A percentile compares a stretch with the other conserved stretches of the same genome.
These are phyloP conservation scores for Morelia viridis DNA, from an alignment of 2,797 vertebrate species.

Conservation along the genomic window DNA sequence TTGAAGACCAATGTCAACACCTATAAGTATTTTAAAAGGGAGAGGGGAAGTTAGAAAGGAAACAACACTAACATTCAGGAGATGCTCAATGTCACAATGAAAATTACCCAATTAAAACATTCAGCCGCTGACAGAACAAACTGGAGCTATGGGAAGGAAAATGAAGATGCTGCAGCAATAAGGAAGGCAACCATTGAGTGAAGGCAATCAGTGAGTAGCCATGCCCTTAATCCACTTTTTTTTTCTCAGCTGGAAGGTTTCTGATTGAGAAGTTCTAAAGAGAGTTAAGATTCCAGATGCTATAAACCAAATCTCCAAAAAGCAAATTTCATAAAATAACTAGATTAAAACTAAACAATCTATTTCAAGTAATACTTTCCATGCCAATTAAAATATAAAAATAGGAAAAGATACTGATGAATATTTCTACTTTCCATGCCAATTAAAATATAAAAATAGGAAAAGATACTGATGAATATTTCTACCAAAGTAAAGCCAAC, in stretches of 20 bases:
- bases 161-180: not conserved
- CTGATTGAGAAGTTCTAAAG: not conserved
- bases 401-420: not conserved
- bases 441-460: not conserved
- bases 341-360: not conserved
- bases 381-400: not conserved
- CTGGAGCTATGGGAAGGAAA: not conserved
- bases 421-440: slow-evolving; percentile 3
- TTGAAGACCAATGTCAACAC: not conserved
- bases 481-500: not conserved
- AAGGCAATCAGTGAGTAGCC: slow-evolving; percentile 3
- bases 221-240: not conserved
- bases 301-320: not conserved
- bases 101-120: not conserved
- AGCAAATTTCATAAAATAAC: not conserved
- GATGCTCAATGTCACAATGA: not conserved
- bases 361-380: not conserved
- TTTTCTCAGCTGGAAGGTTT: not conserved
- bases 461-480: slow-evolving; percentile 9
- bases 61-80: not conserved
- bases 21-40: not conserved
- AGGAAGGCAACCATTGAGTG: not conserved
- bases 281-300: not conserved
- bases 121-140: not conserved
- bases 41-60: not conserved